Evolutionary conservation across 2,888 invertebrate genomes (phyloP).

Genomic region (Agriopis leucophaearia): DNA sequence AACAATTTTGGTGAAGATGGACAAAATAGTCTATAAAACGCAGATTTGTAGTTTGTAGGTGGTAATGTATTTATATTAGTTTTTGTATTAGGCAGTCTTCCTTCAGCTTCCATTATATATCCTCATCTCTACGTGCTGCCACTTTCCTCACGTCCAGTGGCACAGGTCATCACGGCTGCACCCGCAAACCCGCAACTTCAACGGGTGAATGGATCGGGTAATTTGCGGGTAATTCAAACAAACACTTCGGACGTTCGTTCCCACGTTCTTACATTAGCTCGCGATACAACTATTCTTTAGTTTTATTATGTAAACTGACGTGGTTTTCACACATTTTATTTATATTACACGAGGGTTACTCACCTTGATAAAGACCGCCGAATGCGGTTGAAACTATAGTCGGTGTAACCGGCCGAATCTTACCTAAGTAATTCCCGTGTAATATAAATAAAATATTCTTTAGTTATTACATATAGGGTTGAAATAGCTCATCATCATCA

Average conservation of each 20-base stretch:
- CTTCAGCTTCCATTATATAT: not conserved
- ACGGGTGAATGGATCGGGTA: conserved; percentile 50
- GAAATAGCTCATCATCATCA: too few species aligned
- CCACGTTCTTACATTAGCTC: conserved; percentile 42
- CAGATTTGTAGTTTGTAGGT: too few species aligned
- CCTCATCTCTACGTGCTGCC: not conserved
- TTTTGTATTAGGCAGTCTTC: not conserved
- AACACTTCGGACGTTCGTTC: conserved; percentile 42
- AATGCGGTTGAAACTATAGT: too few species aligned
- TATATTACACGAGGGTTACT: too few species aligned
- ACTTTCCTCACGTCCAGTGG: conserved; percentile 23
- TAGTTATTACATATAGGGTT: too few species aligned
- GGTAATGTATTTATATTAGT: not conserved
- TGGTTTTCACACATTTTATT: too few species aligned
- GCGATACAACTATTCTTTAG: not conserved
- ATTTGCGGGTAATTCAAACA: conserved; percentile 64
- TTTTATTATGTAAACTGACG: too few species aligned
- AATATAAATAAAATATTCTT: too few species aligned
- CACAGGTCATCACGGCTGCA: conserved; percentile 27
- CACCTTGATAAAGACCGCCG: too few species aligned
- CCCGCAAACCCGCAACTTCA: conserved; percentile 31
- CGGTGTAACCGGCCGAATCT: too few species aligned
- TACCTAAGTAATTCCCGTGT: too few species aligned
- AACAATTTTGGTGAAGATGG: conserved; percentile 25
- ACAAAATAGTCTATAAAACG: conserved; percentile 8